Base-by-base conservation (phyloP, 2,113 vertebrate species). In the Chamaea fasciata region DNA sequence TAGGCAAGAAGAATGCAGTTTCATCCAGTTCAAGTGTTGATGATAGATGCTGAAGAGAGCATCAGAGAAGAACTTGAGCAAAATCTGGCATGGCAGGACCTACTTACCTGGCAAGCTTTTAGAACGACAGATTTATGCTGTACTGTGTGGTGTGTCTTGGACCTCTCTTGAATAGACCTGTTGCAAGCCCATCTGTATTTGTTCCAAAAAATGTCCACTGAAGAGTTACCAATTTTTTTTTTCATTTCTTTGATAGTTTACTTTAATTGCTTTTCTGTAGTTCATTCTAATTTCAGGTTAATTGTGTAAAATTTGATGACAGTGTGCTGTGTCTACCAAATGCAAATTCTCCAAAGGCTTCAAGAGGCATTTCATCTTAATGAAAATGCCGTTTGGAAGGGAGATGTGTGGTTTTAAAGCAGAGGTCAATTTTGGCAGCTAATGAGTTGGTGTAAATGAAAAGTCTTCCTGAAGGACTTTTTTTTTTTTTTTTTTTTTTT, bases 201-300 rank as follows among this genome's bases (percentile, higher is more conserved):
- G 22, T 55, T 87, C n/a, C 16, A 79, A 64, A 84, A 84, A 57
- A 56, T 4, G 12, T 30, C 67, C 13, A 37, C 24, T 70, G 52
- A 65, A 64, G 31, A 80, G 9, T 31, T 64, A 67, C 6, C 6
- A 11, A 6, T 15, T 65, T 49, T 18, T 26, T 18, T 13, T 24
- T 39, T 15, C 5, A 23, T 83, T 80, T 88, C 21, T 74, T 73
- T 47, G 41, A 12, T 64, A 39, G 53, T 33, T 92, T 71, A 9
- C 17, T 84, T 75, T 83, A 85, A 89, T 87, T 92, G 87, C 37
- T 15, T 85, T 83, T 92, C 62, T 94, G 53, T 57, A 73, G 49
- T 84, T 95, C n/a, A 62, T 87, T 92, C 23, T 91, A 46, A 71
- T 82, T 89, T 92, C 81, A 77, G 67, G 59, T 95, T 94, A 94